Evolutionary conservation across 2,797 vertebrate genomes (phyloP), one percentile per base, ranked within the genome.

Genomic region (Melanotaenia nigrans): DNA sequence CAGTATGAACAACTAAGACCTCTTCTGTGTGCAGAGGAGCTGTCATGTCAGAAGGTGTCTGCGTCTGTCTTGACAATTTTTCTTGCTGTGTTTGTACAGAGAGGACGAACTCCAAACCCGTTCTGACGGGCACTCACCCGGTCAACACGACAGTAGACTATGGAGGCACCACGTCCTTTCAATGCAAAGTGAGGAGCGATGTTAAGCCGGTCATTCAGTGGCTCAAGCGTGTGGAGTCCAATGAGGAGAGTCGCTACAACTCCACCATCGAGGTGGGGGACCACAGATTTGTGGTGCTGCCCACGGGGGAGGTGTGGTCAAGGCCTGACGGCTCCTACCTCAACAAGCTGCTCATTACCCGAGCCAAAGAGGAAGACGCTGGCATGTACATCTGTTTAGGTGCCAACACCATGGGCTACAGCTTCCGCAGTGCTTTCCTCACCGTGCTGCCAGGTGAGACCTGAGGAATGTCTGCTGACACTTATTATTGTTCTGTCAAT

Each of bases 361-460:
- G 97, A 0, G 98, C 98, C 83, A 99, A 97, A 80, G 97, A 97
- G 90, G 98, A 98, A 20, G 97, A 99, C 0, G 96, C 97, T 0
- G 98, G 97, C 91, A 99, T 98, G 97, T 99, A 99, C 92, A 98
- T 99, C 84, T 99, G 98, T 88, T 92, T 99, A 0, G 98, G 98
- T 0, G 98, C 98, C 75, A 99, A 99, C 94, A 99, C 97, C 78
- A 99, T 99, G 98, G 98, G 97, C 83, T 99, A 99, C 94, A 99
- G 96, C 93, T 98, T 98, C 92, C 95, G 97, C 79, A 99, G 97
- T 0, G 98, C 98, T 81, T 99, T 98, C 83, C 96, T 99, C 66
- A 98, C 97, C 0, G 98, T 99, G 79, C 91, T 97, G 75, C 97
- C 97, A 86, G 98, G 98, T 99, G 81, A 91, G 86, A 6, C 40